Evolutionary conservation across 2,113 vertebrate genomes (phyloP), one percentile per base, ranked within the genome.

Genomic region (Nycticorax nycticorax): DNA sequence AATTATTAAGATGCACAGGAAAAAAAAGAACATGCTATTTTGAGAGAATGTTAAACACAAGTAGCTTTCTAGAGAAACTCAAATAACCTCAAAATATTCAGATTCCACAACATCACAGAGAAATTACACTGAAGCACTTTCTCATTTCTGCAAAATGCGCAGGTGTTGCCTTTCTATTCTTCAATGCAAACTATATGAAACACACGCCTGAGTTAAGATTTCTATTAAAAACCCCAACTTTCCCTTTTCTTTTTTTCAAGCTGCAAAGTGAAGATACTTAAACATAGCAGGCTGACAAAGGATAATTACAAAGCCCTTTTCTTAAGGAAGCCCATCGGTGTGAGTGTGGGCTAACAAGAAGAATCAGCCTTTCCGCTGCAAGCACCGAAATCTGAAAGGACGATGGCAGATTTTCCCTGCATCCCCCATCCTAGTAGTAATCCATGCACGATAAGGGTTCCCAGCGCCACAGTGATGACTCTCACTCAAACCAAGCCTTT

Each of bases 1-100:
- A 67, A 48, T 11, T 1, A 55, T 17, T 12, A 45, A 32, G 15
- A 39, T 0, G 2, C 37, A 75, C 0, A 7, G 8, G 17, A 4
- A 26, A 5, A 24, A 26, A 47, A 32, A 17, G 12, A 23, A 20
- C 41, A 6, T 1, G 8, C 14, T 2, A 3, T 74, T 74, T 78
- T 66, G 71, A 48, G 50, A 35, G 16, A 56, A 23, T 5, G 5
- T 5, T 48, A 47, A 81, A 57, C 47, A n/a, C 43, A 17, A 50
- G 6, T 8, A 53, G 30, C 12, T 92, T 68, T 47, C 56, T 35
- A 63, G 39, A 92, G 50, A 48, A 32, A 69, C 23, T 47, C 48
- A 37, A 56, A 37, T 21, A 52, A n/a, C 6, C n/a, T 56, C 35
- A 20, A 28, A 53, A 47, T n/a, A 47, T 4, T 59, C 23, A 27